Percentiles rank a stretch among this genome's conserved stretches.
These are phyloP conservation scores for Dromius quadrimaculatus DNA, from an alignment of 2,888 invertebrate species.

Conservation along the genomic window DNA sequence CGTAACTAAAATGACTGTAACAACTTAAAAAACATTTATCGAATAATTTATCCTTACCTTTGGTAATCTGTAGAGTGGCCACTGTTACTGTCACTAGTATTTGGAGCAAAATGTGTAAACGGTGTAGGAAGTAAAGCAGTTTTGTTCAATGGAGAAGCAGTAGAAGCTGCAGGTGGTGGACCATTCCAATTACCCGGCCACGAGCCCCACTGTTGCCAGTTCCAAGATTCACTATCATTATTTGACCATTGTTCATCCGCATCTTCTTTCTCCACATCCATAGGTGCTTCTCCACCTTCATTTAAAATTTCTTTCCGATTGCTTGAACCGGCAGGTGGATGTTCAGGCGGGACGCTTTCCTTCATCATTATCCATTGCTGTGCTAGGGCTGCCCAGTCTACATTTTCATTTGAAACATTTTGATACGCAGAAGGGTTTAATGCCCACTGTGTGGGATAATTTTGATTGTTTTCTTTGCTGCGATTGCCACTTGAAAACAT, in stretches of 20 bases:
- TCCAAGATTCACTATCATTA: conserved; percentile 58
- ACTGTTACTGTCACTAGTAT: conserved; percentile 59
- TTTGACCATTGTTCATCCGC: conserved; percentile 64
- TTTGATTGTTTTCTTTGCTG: conserved; percentile 63
- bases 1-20: conserved; percentile 26
- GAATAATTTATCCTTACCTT: conserved; percentile 39
- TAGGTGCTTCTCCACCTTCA: conserved; percentile 87
- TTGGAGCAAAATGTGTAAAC: conserved; percentile 53
- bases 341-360: conserved; percentile 73
- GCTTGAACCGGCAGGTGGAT: conserved; percentile 68
- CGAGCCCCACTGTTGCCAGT: conserved; percentile 63
- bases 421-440: conserved; percentile 85
- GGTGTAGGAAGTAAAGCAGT: conserved; percentile 63
- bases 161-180: conserved; percentile 63
- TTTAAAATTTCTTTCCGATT: conserved; percentile 64
- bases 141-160: conserved; percentile 55
- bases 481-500: conserved; percentile 47
- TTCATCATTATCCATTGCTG: conserved; percentile 99
- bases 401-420: conserved; percentile 85
- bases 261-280: conserved; percentile 86
- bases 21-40: conserved; percentile 26
- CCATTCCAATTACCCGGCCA: conserved; percentile 60
- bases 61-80: conserved; percentile 58
- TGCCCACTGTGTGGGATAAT: conserved; percentile 83
- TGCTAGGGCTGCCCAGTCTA: conserved; percentile 96